Evolutionary conservation across 2,113 vertebrate genomes (phyloP), one percentile per base, ranked within the genome.

Genomic region (Crocuta crocuta): DNA sequence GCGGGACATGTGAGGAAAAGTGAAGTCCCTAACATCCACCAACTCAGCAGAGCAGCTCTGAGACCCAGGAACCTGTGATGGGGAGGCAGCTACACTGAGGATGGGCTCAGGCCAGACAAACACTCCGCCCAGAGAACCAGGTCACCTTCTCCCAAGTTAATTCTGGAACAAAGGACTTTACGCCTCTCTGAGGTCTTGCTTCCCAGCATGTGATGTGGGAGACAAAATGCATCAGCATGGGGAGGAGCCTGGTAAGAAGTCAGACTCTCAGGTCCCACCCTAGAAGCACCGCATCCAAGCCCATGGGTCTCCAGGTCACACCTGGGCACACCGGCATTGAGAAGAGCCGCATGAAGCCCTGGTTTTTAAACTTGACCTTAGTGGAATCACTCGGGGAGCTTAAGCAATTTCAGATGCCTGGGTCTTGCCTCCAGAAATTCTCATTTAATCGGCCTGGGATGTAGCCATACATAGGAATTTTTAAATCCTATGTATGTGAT

Each of bases 31-130:
- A 31, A 43, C 10, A 0, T 12, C 39, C 86, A 21, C 35, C 53
- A 8, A 4, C 11, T 21, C 7, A 5, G 10, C 26, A 35, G 12
- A 74, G 76, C 17, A 5, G 24, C 86, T 31, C 31, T 0, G 9
- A 31, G 3, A 1, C 15, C 55, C 3, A 2, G 5, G 13, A 43
- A 4, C 0, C 0, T 55, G 23, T 13, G 48, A 26, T 5, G 1
- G 12, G 13, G 71, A n/a, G 43, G 16, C 10, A 33, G 35, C 7
- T 8, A 4, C 1, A 1, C 11, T 2, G 10, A 83, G 7, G 35
- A 13, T 2, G 0, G 24, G 6, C 1, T 26, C 26, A 0, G 13
- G 19, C 43, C 16, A 3, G 12, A 13, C 66, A 5, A 53, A 21
- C 68, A 21, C 10, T 13, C 39, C 17, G 16, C 24, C 45, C 17